Conservation (phyloP, 2,797 vertebrate genomes). For the Tinamus major region DNA sequence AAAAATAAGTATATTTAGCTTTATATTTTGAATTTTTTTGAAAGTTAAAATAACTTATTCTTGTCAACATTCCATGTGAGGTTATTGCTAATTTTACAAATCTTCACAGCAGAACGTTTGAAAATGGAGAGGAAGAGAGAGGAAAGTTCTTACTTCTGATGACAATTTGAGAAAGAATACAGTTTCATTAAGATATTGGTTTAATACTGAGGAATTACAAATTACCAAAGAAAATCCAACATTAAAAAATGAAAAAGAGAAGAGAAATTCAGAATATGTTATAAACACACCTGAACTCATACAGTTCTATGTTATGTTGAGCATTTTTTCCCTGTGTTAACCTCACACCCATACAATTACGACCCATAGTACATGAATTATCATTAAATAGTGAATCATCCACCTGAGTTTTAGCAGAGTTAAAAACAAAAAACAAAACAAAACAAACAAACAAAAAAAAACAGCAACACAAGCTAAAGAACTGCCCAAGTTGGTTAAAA, state of each 20-base stretch:
- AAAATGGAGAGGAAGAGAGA: neutral
- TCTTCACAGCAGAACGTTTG: neutral
- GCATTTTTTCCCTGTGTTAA: no score
- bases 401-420: neutral
- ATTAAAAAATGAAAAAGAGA: neutral
- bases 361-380: no score
- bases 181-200: neutral
- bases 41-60: neutral
- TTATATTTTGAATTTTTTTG: neutral
- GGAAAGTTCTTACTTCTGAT: neutral
- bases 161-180: neutral
- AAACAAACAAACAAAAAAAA: no score
- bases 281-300: neutral
- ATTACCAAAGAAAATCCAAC: neutral
- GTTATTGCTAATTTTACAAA: neutral
- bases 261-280: neutral
- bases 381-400: neutral
- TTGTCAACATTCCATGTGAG: neutral
- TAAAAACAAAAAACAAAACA: neutral
- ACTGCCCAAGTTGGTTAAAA: neutral
- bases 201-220: neutral
- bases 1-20: neutral
- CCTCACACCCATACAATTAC: no score
- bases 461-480: neutral
- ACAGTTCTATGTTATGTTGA: neutral